Conservation (phyloP, 92 coral and sea anemone species). For the Porites lobata region DNA sequence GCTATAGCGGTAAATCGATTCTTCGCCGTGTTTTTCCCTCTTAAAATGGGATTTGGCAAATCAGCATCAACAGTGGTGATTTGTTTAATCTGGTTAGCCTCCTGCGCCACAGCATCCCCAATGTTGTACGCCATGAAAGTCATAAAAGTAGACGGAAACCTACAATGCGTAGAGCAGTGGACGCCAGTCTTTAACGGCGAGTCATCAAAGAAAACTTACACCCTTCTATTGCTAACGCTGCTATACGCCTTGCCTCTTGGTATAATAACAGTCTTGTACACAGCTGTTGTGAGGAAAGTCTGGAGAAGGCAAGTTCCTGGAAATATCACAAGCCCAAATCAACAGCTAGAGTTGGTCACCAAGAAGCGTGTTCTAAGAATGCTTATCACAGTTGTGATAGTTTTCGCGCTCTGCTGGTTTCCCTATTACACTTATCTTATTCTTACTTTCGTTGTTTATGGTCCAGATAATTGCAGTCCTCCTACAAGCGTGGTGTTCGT, state of each 20-base stretch:
- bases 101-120: constrained; percentile 78
- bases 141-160: constrained; percentile 46
- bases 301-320: constrained; percentile 96
- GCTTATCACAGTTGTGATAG: constrained; percentile 79
- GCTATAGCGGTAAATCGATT: constrained; percentile 93
- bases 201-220: constrained; percentile 73
- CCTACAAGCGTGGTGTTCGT: constrained; percentile 59
- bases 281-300: constrained; percentile 86
- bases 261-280: constrained; percentile 78
- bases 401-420: constrained; percentile 81
- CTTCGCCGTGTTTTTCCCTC: constrained; percentile 87
- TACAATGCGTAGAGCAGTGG: constrained; percentile 86
- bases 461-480: constrained; percentile 34
- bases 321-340: constrained; percentile 81
- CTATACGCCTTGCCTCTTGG: constrained; percentile 80
- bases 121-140: constrained; percentile 88
- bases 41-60: constrained; percentile 71
- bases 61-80: constrained; percentile 66
- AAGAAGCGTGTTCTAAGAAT: constrained; percentile 86
- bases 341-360: constrained; percentile 70
- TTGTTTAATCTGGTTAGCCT: constrained; percentile 77
- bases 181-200: constrained; percentile 69
- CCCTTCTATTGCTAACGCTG: constrained; percentile 70
- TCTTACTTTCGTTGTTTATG: constrained; percentile 42
- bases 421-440: constrained; percentile 73